Evolutionary conservation across 1,140 invertebrate genomes (phyloP).

Genomic region (Bathynomus jamesi): DNA sequence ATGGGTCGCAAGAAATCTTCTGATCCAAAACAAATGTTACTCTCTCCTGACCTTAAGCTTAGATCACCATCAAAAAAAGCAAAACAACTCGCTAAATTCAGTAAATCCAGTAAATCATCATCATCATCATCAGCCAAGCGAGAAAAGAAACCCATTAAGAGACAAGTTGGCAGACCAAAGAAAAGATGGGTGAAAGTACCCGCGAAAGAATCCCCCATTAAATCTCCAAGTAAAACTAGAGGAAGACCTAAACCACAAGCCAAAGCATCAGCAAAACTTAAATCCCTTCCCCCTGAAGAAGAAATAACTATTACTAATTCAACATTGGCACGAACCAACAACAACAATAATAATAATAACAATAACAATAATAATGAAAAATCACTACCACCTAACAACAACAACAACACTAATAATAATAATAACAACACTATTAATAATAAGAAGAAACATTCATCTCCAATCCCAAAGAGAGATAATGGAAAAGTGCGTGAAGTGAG

Average conservation of each 20-base stretch:
- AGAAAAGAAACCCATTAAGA: no score
- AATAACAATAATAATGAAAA: not conserved
- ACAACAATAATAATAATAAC: not conserved
- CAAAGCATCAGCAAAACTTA: not conserved
- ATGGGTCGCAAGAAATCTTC: not conserved
- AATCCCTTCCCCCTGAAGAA: not conserved
- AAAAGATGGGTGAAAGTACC: not conserved
- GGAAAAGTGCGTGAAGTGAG: no score
- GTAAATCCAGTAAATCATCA: no score
- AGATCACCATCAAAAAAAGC: not conserved
- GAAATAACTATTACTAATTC: no score
- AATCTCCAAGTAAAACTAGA: not conserved
- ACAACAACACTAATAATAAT: not conserved
- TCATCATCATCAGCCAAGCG: no score
- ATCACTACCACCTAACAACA: no score
- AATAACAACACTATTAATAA: not conserved
- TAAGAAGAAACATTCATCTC: not conserved
- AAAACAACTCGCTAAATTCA: no score
- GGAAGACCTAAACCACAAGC: not conserved
- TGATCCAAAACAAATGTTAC: not conserved
- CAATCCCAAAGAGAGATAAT: no score
- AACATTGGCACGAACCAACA: not conserved
- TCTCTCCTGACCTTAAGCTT: not conserved
- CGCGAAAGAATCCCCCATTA: not conserved
- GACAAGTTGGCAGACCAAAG: not conserved